Conservation (phyloP, 2,888 invertebrate species). For the Thereva nobilitata region DNA sequence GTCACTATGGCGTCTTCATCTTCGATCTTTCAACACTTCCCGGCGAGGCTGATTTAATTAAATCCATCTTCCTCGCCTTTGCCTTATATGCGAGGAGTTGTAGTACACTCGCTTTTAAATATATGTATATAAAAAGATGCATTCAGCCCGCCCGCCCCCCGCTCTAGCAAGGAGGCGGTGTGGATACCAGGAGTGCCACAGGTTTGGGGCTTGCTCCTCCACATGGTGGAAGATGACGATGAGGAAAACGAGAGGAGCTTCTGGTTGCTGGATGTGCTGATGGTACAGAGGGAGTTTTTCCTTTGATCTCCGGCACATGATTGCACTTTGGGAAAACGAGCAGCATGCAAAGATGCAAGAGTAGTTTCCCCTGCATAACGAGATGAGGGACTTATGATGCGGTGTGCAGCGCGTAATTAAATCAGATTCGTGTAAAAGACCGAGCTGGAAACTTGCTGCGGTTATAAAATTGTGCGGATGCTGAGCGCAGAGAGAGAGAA, state of each 20-base stretch:
- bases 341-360: not conserved
- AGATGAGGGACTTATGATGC: constrained; percentile 7
- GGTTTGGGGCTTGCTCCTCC: too few species aligned
- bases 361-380: constrained; percentile 24
- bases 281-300: not conserved
- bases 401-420: constrained; percentile 31
- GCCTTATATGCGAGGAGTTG: too few species aligned
- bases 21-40: constrained; percentile 26
- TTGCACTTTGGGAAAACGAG: not conserved
- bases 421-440: constrained; percentile 26
- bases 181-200: too few species aligned
- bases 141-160: not conserved
- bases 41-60: constrained; percentile 30
- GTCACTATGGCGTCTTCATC: constrained; percentile 22
- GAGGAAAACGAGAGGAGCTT: too few species aligned
- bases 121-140: too few species aligned
- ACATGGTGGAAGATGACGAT: too few species aligned
- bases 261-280: too few species aligned
- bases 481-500: not conserved
- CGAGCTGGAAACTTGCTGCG: constrained; percentile 13
- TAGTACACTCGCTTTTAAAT: too few species aligned
- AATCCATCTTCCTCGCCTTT: constrained; percentile 6
- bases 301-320: constrained; percentile 16
- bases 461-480: constrained; percentile 13
- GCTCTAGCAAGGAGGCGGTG: not conserved